A percentile compares a stretch with the other conserved stretches of the same genome.
Conservation (phyloP, 2,888 invertebrate species). For the Cheilosia vernalis region DNA sequence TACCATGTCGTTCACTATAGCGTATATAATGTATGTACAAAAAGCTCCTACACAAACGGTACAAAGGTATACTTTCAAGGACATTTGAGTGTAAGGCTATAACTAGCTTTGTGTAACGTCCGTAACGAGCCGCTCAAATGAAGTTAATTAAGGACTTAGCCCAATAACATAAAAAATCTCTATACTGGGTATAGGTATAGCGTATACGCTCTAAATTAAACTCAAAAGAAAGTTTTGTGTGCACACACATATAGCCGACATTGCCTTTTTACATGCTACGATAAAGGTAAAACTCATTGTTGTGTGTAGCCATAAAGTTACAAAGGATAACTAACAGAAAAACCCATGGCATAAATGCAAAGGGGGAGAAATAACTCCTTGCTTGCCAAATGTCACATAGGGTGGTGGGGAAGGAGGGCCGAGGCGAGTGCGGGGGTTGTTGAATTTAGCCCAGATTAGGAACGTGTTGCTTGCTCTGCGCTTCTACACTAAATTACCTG, state of each 20-base stretch:
- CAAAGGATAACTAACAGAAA: conserved; percentile 62
- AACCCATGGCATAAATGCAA: conserved; percentile 33
- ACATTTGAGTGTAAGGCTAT: conserved; percentile 33
- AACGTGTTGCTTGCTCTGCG: conserved; percentile 56
- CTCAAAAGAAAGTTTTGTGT: conserved; percentile 22
- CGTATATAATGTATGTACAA: too few species aligned
- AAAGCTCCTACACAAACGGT: not conserved
- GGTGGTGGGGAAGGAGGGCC: not conserved
- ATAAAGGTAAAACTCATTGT: conserved; percentile 13
- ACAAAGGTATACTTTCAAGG: conserved; percentile 18
- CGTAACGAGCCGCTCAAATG: conserved; percentile 63
- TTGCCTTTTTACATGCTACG: not conserved
- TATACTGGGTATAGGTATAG: not conserved
- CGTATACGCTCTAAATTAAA: conserved; percentile 36
- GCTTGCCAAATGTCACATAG: conserved; percentile 10
- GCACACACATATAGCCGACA: conserved; percentile 4
- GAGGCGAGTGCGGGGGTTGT: not conserved
- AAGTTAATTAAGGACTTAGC: conserved; percentile 68
- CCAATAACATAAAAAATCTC: conserved; percentile 64
- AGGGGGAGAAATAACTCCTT: conserved; percentile 8
- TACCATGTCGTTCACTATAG: conserved; percentile 19
- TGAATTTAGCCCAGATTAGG: conserved; percentile 32
- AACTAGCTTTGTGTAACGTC: conserved; percentile 48
- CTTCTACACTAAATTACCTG: conserved; percentile 52
- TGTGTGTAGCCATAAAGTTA: conserved; percentile 37